A percentile compares a stretch with the other conserved stretches of the same genome.
Conservation (phyloP, 2,797 vertebrate species). For the Adrianichthys oophorus region DNA sequence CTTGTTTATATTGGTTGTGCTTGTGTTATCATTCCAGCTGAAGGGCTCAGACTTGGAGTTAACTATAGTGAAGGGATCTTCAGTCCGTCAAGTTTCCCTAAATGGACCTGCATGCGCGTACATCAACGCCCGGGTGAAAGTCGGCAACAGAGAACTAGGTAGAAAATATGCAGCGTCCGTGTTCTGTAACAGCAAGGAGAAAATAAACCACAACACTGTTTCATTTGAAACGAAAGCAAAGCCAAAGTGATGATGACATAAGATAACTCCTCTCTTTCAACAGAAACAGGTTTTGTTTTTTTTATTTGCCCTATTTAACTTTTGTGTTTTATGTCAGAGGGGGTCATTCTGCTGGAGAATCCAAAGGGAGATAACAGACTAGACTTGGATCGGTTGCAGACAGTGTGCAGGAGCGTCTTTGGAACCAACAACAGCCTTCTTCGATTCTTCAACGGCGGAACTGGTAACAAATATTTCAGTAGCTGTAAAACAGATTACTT, state of each 20-base stretch:
- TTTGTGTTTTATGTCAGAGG: conserved; percentile 75
- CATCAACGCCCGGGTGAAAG: conserved; percentile 85
- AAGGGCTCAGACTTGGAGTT: conserved; percentile 93
- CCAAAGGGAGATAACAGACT: conserved; percentile 89
- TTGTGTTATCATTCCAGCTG: conserved; percentile 75
- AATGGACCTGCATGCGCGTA: conserved; percentile 86
- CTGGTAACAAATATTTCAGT: conserved; percentile 74
- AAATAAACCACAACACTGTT: neutral
- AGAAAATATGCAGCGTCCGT: conserved; percentile 49
- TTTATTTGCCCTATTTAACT: conserved; percentile 21
- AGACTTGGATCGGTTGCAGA: conserved; percentile 80
- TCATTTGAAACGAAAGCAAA: neutral
- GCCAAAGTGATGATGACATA: neutral
- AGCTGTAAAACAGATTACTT: neutral
- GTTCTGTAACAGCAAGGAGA: neutral
- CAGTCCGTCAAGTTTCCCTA: conserved; percentile 43
- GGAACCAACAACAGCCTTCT: conserved; percentile 76
- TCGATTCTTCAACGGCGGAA: conserved; percentile 78
- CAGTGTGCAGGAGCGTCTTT: conserved; percentile 85
- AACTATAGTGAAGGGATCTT: conserved; percentile 83
- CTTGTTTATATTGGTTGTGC: neutral
- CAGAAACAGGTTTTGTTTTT: neutral
- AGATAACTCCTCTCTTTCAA: neutral
- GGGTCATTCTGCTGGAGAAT: conserved; percentile 92
- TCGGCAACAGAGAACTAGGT: conserved; percentile 86